These are phyloP conservation scores for Arion vulgaris DNA, from an alignment of 1,140 invertebrate species.

Conservation along the genomic window DNA sequence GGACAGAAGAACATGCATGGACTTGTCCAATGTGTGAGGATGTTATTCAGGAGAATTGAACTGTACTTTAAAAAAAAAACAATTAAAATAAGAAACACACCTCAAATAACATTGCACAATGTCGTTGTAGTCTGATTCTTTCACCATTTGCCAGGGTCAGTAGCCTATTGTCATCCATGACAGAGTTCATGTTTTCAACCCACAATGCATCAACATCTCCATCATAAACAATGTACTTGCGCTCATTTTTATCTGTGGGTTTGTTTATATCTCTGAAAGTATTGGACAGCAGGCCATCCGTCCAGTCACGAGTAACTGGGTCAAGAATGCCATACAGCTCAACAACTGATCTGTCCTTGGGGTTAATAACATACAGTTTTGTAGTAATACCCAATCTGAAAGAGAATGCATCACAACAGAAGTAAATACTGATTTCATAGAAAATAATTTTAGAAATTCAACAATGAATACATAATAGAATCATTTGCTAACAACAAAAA, in stretches of 20 bases:
- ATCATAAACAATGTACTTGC: constrained; percentile 89
- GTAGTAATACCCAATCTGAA: constrained; percentile 81
- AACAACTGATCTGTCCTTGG: constrained; percentile 86
- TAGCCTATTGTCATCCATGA: constrained; percentile 94
- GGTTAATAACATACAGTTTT: constrained; percentile 84
- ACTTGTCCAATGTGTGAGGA: too few species aligned
- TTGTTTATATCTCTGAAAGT: constrained; percentile 93
- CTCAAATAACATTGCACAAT: constrained; percentile 91
- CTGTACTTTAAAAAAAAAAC: too few species aligned
- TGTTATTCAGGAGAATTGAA: too few species aligned
- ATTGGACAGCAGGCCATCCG: constrained; percentile 89
- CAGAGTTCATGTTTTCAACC: constrained; percentile 97
- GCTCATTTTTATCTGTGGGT: constrained; percentile 79
- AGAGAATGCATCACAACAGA: constrained; percentile 17
- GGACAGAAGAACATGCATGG: too few species aligned
- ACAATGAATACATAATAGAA: too few species aligned
- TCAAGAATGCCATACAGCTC: constrained; percentile 92
- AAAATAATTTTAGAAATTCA: too few species aligned
- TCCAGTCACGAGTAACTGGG: constrained; percentile 89
- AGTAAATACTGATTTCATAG: too few species aligned
- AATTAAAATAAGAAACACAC: constrained; percentile 71
- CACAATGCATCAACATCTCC: constrained; percentile 93
- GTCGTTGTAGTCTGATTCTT: constrained; percentile 84
- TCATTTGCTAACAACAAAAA: too few species aligned
- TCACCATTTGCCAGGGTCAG: constrained; percentile 92